A percentile compares a stretch with the other conserved stretches of the same genome.
Evolutionary conservation across 1,140 invertebrate genomes (phyloP).

Genomic region (Vollenhovia emeryi): DNA sequence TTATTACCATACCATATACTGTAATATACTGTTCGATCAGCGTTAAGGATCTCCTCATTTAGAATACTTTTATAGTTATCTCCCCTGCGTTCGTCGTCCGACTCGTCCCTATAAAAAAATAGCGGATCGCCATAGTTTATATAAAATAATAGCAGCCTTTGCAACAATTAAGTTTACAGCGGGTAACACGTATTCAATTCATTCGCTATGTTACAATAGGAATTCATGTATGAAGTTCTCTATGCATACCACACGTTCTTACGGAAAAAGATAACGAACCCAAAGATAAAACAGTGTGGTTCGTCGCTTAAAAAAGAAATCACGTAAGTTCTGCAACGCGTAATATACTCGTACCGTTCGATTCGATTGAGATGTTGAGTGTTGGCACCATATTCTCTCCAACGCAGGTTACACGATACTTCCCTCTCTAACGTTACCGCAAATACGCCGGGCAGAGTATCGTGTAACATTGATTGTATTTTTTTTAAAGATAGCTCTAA

Average conservation of each 20-base stretch:
- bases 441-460: neutral
- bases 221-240: conserved; percentile 30
- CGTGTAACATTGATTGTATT: conserved; percentile 31
- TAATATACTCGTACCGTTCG: neutral
- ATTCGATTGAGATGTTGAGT: conserved; percentile 18
- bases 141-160: conserved; percentile 57
- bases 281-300: neutral
- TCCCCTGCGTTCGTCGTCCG: neutral
- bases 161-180: conserved; percentile 49
- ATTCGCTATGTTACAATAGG: conserved; percentile 42
- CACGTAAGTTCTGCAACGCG: conserved; percentile 10
- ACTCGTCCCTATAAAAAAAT: conserved; percentile 56
- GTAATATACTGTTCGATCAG: conserved; percentile 11
- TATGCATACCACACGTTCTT: conserved; percentile 8
- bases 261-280: neutral
- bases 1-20: conserved; percentile 1
- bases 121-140: conserved; percentile 45
- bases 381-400: conserved; percentile 53
- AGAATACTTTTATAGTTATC: conserved; percentile 37
- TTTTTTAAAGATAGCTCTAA: neutral
- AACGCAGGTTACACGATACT: conserved; percentile 24
- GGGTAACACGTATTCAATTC: conserved; percentile 35
- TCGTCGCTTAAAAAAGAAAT: neutral
- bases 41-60: conserved; percentile 30
- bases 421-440: neutral